These are phyloP conservation scores for Harpalus rubripes DNA, from an alignment of 2,888 invertebrate genomes.

Conservation along the genomic window DNA sequence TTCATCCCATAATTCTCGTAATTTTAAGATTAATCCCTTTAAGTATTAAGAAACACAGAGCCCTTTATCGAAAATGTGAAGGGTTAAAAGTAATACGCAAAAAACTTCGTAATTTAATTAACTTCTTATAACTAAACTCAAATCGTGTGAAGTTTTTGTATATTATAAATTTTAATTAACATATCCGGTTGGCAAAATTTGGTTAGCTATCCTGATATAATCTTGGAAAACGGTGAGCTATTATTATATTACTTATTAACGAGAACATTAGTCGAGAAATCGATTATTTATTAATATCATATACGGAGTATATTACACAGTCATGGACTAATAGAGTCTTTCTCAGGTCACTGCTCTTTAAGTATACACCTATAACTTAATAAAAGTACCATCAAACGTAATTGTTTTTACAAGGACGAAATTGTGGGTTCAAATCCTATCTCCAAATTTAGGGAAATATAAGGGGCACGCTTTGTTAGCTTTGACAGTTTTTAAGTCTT, in stretches of 20 bases:
- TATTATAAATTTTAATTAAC: background rate
- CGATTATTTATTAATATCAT: background rate
- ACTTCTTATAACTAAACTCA: background rate
- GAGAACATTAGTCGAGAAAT: background rate
- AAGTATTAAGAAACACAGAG: background rate
- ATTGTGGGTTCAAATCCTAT: too few relatives aligned
- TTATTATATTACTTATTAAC: background rate
- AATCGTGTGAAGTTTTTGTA: too few relatives aligned
- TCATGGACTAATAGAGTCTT: background rate
- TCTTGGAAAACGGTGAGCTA: background rate
- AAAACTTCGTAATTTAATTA: background rate
- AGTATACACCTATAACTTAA: background rate
- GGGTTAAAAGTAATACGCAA: background rate
- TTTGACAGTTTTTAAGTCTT: too few relatives aligned
- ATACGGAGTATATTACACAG: background rate
- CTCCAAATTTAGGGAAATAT: too few relatives aligned
- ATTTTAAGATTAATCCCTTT: background rate
- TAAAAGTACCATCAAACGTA: too few relatives aligned
- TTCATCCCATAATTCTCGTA: background rate
- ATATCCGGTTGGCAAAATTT: background rate
- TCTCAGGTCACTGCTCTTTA: background rate
- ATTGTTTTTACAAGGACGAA: too few relatives aligned
- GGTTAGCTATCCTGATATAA: background rate
- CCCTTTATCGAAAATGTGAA: background rate
- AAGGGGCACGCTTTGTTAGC: too few relatives aligned